Percentiles rank a stretch among this genome's conserved stretches.
phyloP scores from a whole-genome alignment of 2,797 vertebrate species.

The Pteropus rufus region DNA sequence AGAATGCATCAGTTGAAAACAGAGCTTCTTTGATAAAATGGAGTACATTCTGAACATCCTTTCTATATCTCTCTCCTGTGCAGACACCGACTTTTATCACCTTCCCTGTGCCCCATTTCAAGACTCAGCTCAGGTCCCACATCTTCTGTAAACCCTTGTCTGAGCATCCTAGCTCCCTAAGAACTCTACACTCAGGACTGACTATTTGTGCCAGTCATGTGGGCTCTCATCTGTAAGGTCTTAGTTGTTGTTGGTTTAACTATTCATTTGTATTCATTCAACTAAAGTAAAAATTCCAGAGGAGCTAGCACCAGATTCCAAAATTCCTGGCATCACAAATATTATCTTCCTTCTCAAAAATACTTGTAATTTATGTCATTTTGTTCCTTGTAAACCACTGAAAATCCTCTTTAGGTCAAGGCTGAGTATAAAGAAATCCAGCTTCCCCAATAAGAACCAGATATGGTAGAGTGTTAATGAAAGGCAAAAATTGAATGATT shows the following conservation, averaged over 20 bases:
- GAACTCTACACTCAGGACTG: background rate
- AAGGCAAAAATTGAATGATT: background rate
- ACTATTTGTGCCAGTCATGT: background rate
- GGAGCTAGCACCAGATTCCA: background rate
- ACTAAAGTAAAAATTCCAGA: background rate
- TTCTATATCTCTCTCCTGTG: background rate
- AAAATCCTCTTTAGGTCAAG: background rate
- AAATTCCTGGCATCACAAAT: background rate
- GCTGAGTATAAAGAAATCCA: background rate
- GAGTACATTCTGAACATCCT: background rate
- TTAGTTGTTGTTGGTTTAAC: background rate
- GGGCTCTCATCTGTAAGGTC: background rate
- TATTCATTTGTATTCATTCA: background rate
- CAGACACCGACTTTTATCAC: background rate
- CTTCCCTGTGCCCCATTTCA: background rate
- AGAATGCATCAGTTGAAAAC: background rate
- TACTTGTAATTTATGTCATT: conserved; percentile 27
- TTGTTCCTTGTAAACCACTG: background rate
- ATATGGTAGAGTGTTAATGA: background rate
- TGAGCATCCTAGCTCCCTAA: background rate
- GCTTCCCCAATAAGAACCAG: background rate
- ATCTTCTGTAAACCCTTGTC: background rate
- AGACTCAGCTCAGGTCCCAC: background rate
- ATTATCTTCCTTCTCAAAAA: background rate
- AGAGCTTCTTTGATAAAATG: background rate